Conservation (phyloP, 2,113 vertebrate genomes). For the Anser cygnoides region DNA sequence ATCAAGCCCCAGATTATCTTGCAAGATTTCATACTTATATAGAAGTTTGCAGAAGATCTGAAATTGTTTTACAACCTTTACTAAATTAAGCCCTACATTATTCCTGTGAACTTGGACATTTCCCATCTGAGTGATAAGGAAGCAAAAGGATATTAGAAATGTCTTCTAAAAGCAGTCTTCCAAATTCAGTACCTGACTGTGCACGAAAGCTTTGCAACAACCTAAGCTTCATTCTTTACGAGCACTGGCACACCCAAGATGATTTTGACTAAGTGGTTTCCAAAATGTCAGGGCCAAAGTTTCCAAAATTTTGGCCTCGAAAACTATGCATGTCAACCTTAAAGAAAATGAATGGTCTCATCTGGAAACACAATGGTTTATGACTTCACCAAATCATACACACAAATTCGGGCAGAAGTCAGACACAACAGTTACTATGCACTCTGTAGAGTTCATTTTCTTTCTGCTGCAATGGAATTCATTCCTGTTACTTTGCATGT, state of each 20-base stretch:
- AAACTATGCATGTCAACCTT: neutral
- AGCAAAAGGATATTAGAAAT: neutral
- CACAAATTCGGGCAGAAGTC: neutral
- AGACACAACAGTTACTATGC: neutral
- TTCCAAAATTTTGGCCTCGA: neutral
- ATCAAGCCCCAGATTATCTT: neutral
- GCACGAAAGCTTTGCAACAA: neutral
- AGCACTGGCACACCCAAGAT: neutral
- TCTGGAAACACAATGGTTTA: neutral
- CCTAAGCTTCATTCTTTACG: neutral
- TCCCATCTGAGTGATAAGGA: neutral
- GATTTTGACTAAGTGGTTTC: neutral
- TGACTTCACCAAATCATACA: neutral
- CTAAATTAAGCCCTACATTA: neutral
- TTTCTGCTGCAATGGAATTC: neutral
- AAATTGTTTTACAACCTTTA: neutral
- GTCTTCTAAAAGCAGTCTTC: neutral
- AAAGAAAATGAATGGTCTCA: neutral
- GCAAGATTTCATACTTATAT: neutral
- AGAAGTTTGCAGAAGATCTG: neutral
- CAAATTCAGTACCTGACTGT: neutral
- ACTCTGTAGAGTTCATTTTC: neutral
- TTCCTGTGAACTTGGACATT: neutral
- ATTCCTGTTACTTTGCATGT: neutral
- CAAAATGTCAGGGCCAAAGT: neutral